A percentile compares a stretch with the other conserved stretches of the same genome.
Conservation (phyloP, 2,113 vertebrate species). For the Cyprinodon variegatus region DNA sequence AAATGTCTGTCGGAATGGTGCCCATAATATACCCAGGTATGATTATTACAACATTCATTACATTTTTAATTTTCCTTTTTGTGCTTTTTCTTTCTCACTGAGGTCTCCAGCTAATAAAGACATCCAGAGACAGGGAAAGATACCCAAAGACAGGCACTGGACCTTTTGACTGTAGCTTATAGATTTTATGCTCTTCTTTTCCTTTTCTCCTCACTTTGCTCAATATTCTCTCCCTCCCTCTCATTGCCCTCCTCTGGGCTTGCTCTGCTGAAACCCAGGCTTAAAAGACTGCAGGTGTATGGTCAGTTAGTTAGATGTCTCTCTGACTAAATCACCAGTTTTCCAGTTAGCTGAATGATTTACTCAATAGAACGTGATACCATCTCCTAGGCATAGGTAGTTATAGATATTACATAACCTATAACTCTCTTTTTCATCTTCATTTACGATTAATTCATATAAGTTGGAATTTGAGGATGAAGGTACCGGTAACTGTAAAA, state of each 20-base stretch:
- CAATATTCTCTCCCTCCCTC: constrained; percentile 34
- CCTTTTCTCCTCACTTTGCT: constrained; percentile 35
- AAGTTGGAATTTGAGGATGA: not conserved
- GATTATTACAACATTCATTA: constrained; percentile 10
- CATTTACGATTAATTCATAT: not conserved
- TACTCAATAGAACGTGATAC: constrained; percentile 29
- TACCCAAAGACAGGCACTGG: constrained; percentile 44
- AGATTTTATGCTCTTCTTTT: constrained; percentile 56
- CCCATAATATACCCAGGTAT: not conserved
- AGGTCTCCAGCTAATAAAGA: constrained; percentile 40
- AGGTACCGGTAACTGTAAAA: not conserved
- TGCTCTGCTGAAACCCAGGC: constrained; percentile 37
- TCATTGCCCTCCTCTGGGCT: constrained; percentile 17
- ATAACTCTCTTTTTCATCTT: not conserved
- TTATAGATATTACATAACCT: not conserved
- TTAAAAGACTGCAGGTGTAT: constrained; percentile 44
- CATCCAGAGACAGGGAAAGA: constrained; percentile 39
- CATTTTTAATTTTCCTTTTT: constrained; percentile 1
- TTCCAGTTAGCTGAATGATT: constrained; percentile 44
- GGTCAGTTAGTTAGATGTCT: constrained; percentile 28
- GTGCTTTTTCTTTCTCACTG: not conserved
- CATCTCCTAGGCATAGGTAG: not conserved
- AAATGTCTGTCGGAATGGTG: constrained; percentile 6
- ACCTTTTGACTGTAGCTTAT: constrained; percentile 49
- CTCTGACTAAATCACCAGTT: constrained; percentile 32